These are phyloP conservation scores for Cydia strobilella DNA, from an alignment of 1,140 invertebrate species.

Conservation along the genomic window DNA sequence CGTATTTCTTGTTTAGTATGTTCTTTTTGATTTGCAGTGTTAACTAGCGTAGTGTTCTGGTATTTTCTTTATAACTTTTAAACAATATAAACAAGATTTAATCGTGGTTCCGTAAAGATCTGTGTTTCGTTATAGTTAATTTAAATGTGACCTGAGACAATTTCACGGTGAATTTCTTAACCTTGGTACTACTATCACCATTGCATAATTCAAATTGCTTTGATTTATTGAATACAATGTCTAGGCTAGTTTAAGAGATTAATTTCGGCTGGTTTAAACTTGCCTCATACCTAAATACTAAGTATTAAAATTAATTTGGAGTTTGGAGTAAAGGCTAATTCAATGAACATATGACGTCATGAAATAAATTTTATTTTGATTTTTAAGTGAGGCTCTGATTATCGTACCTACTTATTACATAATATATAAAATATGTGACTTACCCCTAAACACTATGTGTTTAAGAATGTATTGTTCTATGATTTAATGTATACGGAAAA, in stretches of 20 bases:
- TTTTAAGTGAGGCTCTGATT: too few species aligned
- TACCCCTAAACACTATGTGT: too few species aligned
- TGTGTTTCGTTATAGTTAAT: slow-evolving; percentile 4
- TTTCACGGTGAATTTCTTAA: slow-evolving; percentile 5
- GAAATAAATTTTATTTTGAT: too few species aligned
- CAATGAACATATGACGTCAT: too few species aligned
- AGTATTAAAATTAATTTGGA: too few species aligned
- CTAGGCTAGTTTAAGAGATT: not conserved
- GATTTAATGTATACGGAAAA: too few species aligned
- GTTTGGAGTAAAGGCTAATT: too few species aligned
- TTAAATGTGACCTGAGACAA: not conserved
- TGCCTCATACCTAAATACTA: too few species aligned
- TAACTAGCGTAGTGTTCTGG: not conserved
- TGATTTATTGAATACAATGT: not conserved
- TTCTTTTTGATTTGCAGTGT: not conserved
- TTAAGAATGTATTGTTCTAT: too few species aligned
- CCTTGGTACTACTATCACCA: not conserved
- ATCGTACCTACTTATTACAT: too few species aligned
- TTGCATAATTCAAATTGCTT: not conserved
- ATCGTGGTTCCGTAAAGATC: not conserved
- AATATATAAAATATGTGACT: too few species aligned
- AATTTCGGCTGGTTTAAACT: too few species aligned
- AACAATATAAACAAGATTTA: not conserved
- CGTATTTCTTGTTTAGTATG: not conserved
- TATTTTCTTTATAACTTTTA: not conserved